Percentiles rank a stretch among this genome's conserved stretches.
phyloP scores from a whole-genome alignment of 92 coral and sea anemone species.

The Micromussa lordhowensis region DNA sequence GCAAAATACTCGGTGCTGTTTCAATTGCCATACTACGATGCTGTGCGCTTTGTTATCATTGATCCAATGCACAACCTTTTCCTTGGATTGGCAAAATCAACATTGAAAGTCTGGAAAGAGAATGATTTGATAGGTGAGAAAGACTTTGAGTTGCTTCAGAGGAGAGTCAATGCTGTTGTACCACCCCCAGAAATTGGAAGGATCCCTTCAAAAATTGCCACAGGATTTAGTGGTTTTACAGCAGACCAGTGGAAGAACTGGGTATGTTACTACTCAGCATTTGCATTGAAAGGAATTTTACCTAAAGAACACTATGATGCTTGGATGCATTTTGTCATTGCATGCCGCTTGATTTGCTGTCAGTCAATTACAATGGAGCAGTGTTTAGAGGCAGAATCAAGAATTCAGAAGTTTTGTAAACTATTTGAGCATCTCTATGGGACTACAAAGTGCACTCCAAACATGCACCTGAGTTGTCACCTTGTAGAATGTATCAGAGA shows the following conservation, averaged over 20 bases:
- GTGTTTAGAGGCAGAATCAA: conserved; percentile 55
- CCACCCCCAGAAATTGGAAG: conserved; percentile 71
- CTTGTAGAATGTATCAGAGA: conserved; percentile 55
- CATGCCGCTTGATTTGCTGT: conserved; percentile 50
- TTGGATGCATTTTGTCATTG: conserved; percentile 54
- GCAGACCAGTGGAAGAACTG: conserved; percentile 86
- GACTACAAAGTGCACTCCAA: conserved; percentile 48
- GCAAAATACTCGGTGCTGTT: not conserved
- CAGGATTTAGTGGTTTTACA: conserved; percentile 66
- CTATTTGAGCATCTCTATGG: conserved; percentile 57
- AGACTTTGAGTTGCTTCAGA: conserved; percentile 48
- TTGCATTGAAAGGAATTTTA: conserved; percentile 58
- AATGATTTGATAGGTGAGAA: conserved; percentile 32
- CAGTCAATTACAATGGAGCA: conserved; percentile 37
- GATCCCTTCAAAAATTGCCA: conserved; percentile 57
- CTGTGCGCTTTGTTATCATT: conserved; percentile 57
- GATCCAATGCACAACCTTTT: conserved; percentile 74
- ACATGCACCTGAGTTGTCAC: conserved; percentile 68
- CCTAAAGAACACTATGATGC: conserved; percentile 39
- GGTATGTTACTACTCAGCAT: conserved; percentile 57
- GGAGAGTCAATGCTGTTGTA: conserved; percentile 45
- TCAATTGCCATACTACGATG: conserved; percentile 64
- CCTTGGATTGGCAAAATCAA: conserved; percentile 61
- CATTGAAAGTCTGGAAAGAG: conserved; percentile 42
- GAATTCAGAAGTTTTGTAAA: conserved; percentile 48